A percentile compares a stretch with the other conserved stretches of the same genome.
Evolutionary conservation across 2,888 invertebrate species (phyloP).

Genomic region (Pristionchus fissidentatus): DNA sequence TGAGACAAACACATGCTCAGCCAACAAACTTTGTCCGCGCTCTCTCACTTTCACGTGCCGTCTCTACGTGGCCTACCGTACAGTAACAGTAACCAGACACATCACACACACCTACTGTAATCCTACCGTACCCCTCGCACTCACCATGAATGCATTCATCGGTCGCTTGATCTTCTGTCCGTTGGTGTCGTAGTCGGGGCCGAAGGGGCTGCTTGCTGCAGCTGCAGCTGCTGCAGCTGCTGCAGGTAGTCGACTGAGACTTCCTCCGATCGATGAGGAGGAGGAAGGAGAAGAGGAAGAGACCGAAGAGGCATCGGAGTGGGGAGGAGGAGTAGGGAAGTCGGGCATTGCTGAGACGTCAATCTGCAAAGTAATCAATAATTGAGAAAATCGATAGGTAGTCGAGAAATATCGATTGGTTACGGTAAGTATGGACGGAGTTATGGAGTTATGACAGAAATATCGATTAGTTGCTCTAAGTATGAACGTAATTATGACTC

Average conservation of each 20-base stretch:
- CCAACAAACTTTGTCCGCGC: neutral
- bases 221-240: no score
- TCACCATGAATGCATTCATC: slow-evolving; percentile 64
- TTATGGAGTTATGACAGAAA: neutral
- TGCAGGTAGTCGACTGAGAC: no score
- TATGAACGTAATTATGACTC: no score
- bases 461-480: no score
- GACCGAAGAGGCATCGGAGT: neutral
- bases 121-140: slow-evolving; percentile 5
- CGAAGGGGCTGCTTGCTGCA: neutral
- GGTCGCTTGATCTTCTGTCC: slow-evolving; percentile 58
- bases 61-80: neutral
- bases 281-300: neutral
- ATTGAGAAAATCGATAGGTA: neutral
- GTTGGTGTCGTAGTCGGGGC: slow-evolving; percentile 1
- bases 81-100: neutral
- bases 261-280: no score
- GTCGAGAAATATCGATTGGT: neutral
- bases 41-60: neutral
- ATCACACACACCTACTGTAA: neutral
- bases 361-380: neutral
- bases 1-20: neutral
- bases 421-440: neutral
- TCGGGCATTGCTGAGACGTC: slow-evolving; percentile 41
- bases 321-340: slow-evolving; percentile 34